phyloP scores from a whole-genome alignment of 2,797 vertebrate species.

The Brachyrhaphis roseni region DNA sequence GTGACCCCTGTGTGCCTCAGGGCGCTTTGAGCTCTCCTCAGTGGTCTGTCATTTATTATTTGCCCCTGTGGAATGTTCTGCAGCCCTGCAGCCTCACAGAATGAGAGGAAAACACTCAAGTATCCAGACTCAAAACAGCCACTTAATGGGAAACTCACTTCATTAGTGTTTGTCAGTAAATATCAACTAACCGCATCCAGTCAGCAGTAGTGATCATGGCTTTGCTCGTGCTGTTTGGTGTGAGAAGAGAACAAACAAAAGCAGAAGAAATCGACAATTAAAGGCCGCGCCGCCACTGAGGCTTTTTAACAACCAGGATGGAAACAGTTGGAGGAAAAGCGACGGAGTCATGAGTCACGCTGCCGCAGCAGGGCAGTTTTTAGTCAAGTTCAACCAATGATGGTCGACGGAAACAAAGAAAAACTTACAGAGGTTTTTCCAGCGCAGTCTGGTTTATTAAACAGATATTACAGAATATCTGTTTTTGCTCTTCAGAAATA shows the following conservation, averaged over 20 bases:
- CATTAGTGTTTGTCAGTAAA: not conserved
- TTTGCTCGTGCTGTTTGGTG: conserved; percentile 12
- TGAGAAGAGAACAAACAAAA: not conserved
- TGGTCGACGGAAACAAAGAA: conserved; percentile 3
- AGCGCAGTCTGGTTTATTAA: conserved; percentile 1
- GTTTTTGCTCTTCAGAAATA: not conserved
- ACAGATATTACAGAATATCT: not conserved
- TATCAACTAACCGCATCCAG: not conserved
- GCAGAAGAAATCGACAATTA: conserved; percentile 23
- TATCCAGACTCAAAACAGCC: conserved; percentile 8
- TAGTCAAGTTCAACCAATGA: conserved; percentile 16
- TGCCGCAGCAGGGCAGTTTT: conserved; percentile 31
- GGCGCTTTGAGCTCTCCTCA: conserved; percentile 22
- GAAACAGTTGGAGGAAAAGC: conserved; percentile 60
- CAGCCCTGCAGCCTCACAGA: conserved; percentile 20
- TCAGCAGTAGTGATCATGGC: conserved; percentile 15
- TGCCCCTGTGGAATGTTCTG: conserved; percentile 43
- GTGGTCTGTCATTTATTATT: conserved; percentile 57
- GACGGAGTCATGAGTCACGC: conserved; percentile 12
- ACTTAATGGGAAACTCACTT: not conserved
- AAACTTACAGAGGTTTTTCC: conserved; percentile 20
- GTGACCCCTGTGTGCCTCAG: conserved; percentile 28
- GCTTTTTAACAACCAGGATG: conserved; percentile 46
- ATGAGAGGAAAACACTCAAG: not conserved
- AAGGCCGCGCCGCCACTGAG: conserved; percentile 11